Evolutionary conservation across 2,113 vertebrate genomes (phyloP), one percentile per base, ranked within the genome.

Genomic region (Coracopsis vasa): DNA sequence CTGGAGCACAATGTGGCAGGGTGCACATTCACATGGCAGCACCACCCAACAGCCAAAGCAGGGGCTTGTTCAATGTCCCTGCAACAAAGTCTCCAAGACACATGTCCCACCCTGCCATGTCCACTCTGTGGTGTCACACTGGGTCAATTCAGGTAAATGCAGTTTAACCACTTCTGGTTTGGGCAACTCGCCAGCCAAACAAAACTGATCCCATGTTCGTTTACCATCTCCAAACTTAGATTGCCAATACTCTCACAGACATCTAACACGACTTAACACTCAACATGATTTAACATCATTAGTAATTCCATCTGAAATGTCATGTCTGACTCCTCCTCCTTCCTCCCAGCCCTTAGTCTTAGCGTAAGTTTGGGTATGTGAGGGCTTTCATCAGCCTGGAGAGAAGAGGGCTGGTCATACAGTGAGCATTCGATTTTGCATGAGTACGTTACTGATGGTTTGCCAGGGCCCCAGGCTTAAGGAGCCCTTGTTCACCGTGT

Each of bases 71-170:
- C 6, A 4, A 20, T 13, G 37, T 14, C 58, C 31, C 29, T 11
- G 11, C 9, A 29, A 42, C 67, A 6, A 48, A n/a, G 62, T 13
- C 71, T 62, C 31, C 60, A 9, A 19, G n/a, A 4, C 1, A 0
- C 37, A 4, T 15, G 28, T 80, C 39, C 41, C 79, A 13, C n/a
- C 23, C 48, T 45, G 23, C 85, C 78, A 2, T 8, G 27, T 37
- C 50, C 60, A 0, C 33, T 45, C 62, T 2, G 10, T 0, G 14
- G 3, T 10, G 27, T 69, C 58, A n/a, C 31, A 6, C 2, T 5
- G 24, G 44, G 58, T 28, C 51, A 20, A 1, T 19, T 47, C 42
- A 7, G 23, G 41, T 14, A 33, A 16, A 0, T 1, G 21, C n/a
- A n/a, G 9, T 44, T 73, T 12, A 25, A 51, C 10, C 27, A 13